Conservation (phyloP, 2,888 invertebrate species). For the Notodonta ziczac region DNA sequence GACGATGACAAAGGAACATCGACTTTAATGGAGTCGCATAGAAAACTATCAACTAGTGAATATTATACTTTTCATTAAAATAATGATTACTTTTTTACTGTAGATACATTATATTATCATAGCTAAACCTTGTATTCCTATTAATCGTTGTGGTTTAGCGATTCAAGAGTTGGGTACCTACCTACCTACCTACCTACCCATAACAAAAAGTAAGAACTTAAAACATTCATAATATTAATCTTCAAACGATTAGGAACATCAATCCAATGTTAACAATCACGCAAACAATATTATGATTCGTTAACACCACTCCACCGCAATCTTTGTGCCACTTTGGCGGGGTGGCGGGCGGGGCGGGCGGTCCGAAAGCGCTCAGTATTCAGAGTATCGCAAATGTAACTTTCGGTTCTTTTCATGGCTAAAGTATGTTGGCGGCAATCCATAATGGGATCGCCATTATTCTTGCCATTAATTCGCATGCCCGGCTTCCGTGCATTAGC, state of each 20-base stretch:
- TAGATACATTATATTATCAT: too few species aligned
- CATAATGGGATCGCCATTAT: conserved; percentile 85
- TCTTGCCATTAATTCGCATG: conserved; percentile 84
- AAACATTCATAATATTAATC: conserved; percentile 6
- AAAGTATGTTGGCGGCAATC: conserved; percentile 86
- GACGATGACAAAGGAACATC: conserved; percentile 72
- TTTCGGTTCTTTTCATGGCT: conserved; percentile 85
- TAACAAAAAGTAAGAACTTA: too few species aligned
- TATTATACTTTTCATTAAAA: background rate
- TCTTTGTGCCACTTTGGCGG: conserved; percentile 55
- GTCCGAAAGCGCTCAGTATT: conserved; percentile 81
- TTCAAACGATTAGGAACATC: conserved; percentile 38
- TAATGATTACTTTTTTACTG: too few species aligned
- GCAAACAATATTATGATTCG: conserved; percentile 52
- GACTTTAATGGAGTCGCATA: conserved; percentile 52
- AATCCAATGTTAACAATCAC: conserved; percentile 49
- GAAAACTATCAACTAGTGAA: conserved; percentile 23
- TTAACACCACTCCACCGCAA: conserved; percentile 55
- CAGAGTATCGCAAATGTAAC: conserved; percentile 85
- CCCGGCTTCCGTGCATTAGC: conserved; percentile 84
- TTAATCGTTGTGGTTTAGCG: too few species aligned
- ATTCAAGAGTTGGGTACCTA: too few species aligned
- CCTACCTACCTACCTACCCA: too few species aligned
- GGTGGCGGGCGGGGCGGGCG: conserved; percentile 48
- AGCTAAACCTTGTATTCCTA: too few species aligned